Evolutionary conservation across 2,113 vertebrate genomes (phyloP).

Genomic region (Brevimyrus niger): DNA sequence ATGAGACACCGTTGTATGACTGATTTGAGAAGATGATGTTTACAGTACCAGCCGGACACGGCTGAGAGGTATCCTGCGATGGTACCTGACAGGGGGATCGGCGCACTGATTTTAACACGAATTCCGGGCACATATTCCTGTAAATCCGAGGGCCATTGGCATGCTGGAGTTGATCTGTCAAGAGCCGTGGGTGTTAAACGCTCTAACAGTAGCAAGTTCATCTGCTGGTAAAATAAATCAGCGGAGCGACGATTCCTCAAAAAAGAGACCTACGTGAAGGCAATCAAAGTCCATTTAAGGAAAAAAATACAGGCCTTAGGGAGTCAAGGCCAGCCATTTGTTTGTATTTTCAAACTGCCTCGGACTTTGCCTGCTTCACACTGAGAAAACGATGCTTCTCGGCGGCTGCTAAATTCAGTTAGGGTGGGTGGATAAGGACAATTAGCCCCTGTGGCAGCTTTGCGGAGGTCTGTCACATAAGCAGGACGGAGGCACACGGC

Average conservation of each 20-base stretch:
- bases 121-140: constrained; percentile 29
- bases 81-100: constrained; percentile 27
- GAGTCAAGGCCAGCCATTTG: not conserved
- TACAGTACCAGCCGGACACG: constrained; percentile 29
- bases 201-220: not conserved
- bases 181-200: not conserved
- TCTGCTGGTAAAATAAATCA: not conserved
- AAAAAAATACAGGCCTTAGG: not conserved
- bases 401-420: not conserved
- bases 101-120: not conserved
- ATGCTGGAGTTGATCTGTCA: not conserved
- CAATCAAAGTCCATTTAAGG: not conserved
- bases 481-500: not conserved
- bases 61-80: constrained; percentile 18
- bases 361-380: not conserved
- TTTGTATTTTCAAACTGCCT: not conserved
- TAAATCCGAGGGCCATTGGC: not conserved
- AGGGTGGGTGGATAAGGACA: not conserved
- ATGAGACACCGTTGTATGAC: constrained; percentile 34
- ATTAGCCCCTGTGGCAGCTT: not conserved
- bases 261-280: not conserved
- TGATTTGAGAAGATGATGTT: constrained; percentile 39
- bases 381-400: not conserved
- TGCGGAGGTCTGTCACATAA: not conserved
- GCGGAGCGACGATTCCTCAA: not conserved